Evolutionary conservation across 2,797 vertebrate genomes (phyloP).

Genomic region (Muscicapa striata): DNA sequence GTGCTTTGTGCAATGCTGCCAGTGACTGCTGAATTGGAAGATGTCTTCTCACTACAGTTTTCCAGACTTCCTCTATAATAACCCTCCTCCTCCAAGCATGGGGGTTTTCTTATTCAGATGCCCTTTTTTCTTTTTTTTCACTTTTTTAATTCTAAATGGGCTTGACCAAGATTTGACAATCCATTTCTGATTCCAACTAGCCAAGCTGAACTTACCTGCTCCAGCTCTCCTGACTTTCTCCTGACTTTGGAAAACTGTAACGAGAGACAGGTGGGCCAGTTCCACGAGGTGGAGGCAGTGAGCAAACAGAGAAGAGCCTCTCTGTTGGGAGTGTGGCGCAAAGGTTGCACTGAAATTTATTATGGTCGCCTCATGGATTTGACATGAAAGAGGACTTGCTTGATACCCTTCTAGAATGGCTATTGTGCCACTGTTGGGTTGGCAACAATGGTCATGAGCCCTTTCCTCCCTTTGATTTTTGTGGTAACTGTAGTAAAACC

Average conservation of each 20-base stretch:
- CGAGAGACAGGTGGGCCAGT: rapidly evolving
- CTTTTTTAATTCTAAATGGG: neutral
- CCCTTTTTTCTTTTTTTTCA: neutral
- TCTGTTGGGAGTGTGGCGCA: rapidly evolving
- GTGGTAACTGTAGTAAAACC: neutral
- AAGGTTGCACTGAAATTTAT: neutral
- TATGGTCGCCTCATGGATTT: neutral
- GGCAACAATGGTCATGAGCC: neutral
- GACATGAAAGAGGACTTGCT: neutral
- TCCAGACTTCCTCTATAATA: neutral
- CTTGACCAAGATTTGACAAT: neutral
- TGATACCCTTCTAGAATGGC: neutral
- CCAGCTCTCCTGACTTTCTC: neutral
- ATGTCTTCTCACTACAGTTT: neutral
- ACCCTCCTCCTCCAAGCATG: neutral
- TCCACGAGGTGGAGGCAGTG: constrained; percentile 34
- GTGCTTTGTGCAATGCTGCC: neutral
- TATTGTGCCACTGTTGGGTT: neutral
- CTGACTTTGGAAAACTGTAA: rapidly evolving
- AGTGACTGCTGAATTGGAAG: neutral
- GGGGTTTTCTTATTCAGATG: neutral
- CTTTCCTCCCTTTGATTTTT: neutral
- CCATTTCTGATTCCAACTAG: neutral
- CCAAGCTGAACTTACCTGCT: neutral
- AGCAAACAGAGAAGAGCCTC: neutral